phyloP scores from a whole-genome alignment of 2,888 invertebrate species.

The Dorcus hopei region DNA sequence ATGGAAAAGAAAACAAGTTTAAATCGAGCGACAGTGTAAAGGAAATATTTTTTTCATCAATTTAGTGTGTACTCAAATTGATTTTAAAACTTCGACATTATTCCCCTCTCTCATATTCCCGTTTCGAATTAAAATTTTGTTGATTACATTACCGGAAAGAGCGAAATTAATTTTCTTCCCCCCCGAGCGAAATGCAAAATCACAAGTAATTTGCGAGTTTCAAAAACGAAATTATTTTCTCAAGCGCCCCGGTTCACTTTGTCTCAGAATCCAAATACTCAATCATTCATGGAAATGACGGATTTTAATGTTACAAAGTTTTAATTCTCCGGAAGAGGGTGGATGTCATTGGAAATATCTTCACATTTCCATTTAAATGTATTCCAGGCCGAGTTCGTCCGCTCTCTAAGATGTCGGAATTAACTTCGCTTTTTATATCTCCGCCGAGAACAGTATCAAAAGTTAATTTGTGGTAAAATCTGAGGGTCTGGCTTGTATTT shows the following conservation, averaged over 20 bases:
- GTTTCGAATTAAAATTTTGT: conserved; percentile 28
- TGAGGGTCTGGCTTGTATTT: conserved; percentile 44
- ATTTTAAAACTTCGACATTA: too few relatives aligned
- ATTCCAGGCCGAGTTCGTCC: conserved; percentile 33
- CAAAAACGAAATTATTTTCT: conserved; percentile 46
- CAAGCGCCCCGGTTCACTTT: conserved; percentile 30
- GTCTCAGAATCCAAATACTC: conserved; percentile 46
- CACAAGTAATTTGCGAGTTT: conserved; percentile 28
- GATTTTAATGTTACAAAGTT: conserved; percentile 50
- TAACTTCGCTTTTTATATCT: conserved; percentile 49
- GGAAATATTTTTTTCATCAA: too few relatives aligned
- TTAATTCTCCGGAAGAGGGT: conserved; percentile 41
- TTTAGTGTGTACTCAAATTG: too few relatives aligned
- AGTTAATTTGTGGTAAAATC: conserved; percentile 52
- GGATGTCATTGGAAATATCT: conserved; percentile 46
- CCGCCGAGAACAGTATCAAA: conserved; percentile 50
- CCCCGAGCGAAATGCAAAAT: conserved; percentile 45
- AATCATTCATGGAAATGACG: conserved; percentile 51
- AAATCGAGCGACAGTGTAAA: too few relatives aligned
- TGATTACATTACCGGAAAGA: conserved; percentile 47
- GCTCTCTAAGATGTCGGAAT: conserved; percentile 40
- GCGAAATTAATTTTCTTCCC: conserved; percentile 47
- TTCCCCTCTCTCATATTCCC: background rate
- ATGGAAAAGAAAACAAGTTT: too few relatives aligned
- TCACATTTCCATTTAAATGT: conserved; percentile 50